phyloP scores from a whole-genome alignment of 2,113 vertebrate species.

The Bubo bubo region DNA sequence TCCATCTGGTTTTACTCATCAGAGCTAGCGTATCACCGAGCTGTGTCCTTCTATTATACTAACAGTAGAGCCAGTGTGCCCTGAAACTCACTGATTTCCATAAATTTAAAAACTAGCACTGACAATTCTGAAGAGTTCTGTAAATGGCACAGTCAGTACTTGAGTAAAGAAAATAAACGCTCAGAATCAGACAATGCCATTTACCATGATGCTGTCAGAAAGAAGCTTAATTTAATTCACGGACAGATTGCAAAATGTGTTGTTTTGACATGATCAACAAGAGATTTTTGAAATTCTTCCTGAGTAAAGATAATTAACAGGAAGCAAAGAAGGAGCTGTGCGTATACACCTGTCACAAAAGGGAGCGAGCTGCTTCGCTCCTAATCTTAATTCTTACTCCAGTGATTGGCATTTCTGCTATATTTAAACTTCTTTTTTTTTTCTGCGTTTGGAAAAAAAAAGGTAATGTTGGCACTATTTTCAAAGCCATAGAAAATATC shows the following conservation, averaged over 20 bases:
- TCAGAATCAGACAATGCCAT: neutral
- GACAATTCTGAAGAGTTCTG: neutral
- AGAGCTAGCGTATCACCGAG: neutral
- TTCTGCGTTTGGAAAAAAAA: neutral
- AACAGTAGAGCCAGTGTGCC: neutral
- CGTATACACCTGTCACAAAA: neutral
- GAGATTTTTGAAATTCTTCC: conserved; percentile 44
- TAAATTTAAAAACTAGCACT: neutral
- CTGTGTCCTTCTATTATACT: neutral
- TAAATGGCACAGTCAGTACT: rapidly evolving
- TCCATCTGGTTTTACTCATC: neutral
- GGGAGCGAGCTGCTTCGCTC: neutral
- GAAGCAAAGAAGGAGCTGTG: neutral
- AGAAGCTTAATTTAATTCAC: neutral
- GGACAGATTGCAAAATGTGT: conserved; percentile 41
- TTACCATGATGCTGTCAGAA: neutral
- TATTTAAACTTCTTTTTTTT: neutral
- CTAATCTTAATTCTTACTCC: neutral
- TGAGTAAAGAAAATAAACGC: neutral
- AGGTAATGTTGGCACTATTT: neutral
- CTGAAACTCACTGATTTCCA: neutral
- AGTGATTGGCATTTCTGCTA: neutral
- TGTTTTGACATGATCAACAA: conserved; percentile 47
- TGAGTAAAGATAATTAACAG: conserved; percentile 15
- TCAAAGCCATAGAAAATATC: neutral